Base-by-base conservation (phyloP, 2,888 invertebrate genomes). In the Craniophora ligustri region DNA sequence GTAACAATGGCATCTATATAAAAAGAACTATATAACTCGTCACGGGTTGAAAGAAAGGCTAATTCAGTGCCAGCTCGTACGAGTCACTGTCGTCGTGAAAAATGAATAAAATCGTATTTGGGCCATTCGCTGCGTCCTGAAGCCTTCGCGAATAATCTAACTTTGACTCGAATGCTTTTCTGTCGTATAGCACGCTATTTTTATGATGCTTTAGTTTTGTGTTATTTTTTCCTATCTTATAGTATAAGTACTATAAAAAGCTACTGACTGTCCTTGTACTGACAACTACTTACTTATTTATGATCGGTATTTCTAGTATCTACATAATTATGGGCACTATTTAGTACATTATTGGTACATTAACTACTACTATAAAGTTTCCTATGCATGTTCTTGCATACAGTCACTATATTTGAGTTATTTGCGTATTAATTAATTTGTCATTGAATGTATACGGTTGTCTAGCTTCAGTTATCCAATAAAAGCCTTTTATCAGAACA, bases 21-120 rank as follows among this genome's bases (percentile, higher is more conserved):
- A 45, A 60, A 14, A 21, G 49, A 38, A 32, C 66, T 61, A 49
- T 58, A 67, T 32, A 61, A 55, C 67, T 62, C 59, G 77, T 78
- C 74, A 68, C 75, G 66, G 63, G 70, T 75, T 82, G 81, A 92
- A 92, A 91, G 90, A 89, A 88, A 86, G 81, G 76, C 72, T 69
- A 82, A 84, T 84, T 82, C 89, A 86, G 92, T 93, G 78, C 92
- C 92, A 92, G 89, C 79, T 75, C 74, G 92, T 91, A 72, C 92
- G 78, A 86, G 91, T 86, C 90, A 73, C 91, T 88, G 90, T 87
- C 84, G 83, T 78, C 84, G 69, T 92, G 91, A 92, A 92, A 92
- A 92, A 92, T 92, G 86, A 88, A 91, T 90, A 89, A 90, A 91
- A 86, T 86, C 72, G 83, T 85, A 89, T 91, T 86, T 83, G 85